A percentile compares a stretch with the other conserved stretches of the same genome.
These are phyloP conservation scores for Sarcophaga peregrina DNA, from an alignment of 1,140 invertebrate species.

Conservation along the genomic window DNA sequence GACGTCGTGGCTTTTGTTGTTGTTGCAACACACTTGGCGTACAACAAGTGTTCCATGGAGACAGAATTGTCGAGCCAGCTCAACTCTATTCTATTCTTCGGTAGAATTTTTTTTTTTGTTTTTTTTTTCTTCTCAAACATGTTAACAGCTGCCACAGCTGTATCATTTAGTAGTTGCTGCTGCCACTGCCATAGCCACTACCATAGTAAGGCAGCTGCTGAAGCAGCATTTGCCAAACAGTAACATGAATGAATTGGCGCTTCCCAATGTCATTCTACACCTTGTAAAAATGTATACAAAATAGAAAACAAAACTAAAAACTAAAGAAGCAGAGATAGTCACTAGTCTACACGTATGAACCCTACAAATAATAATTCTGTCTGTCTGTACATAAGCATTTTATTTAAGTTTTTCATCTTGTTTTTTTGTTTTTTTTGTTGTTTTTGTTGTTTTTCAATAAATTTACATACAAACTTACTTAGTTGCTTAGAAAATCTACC, in stretches of 20 bases:
- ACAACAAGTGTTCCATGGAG: conserved; percentile 23
- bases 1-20: background rate
- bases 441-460: background rate
- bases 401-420: no score
- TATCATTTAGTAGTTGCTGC: background rate
- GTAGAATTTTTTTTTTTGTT: background rate
- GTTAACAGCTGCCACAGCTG: conserved; percentile 7
- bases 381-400: no score
- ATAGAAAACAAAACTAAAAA: background rate
- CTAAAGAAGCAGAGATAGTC: background rate
- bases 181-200: background rate
- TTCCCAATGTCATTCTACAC: conserved; percentile 24
- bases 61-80: background rate
- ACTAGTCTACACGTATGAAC: conserved; percentile 3
- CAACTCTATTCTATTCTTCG: background rate
- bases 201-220: background rate
- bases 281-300: background rate
- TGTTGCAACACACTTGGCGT: background rate
- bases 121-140: background rate
- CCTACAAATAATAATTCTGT: conserved; percentile 28
- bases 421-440: no score
- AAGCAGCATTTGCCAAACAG: background rate
- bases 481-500: background rate
- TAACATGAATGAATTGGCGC: conserved; percentile 35
- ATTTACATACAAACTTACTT: conserved; percentile 35